phyloP scores from a whole-genome alignment of 2,888 invertebrate species.

The Miltochrista miniata region DNA sequence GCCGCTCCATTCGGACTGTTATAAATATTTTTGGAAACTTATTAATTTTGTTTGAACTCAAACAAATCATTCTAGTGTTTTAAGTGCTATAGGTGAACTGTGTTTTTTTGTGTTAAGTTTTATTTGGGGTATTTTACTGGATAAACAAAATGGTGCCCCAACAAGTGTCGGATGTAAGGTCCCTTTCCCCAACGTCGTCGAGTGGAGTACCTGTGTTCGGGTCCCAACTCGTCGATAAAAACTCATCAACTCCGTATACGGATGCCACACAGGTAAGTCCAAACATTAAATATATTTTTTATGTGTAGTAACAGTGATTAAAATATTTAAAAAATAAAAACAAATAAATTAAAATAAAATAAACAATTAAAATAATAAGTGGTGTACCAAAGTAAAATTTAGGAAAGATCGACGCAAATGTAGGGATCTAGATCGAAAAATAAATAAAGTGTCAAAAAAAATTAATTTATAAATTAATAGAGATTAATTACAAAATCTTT shows the following conservation, averaged over 20 bases:
- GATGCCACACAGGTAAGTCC: constrained; percentile 98
- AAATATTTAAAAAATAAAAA: not conserved
- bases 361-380: not conserved
- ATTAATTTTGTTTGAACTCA: constrained; percentile 56
- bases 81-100: constrained; percentile 79
- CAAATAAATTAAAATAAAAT: not conserved
- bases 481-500: no score
- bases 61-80: constrained; percentile 60
- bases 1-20: constrained; percentile 66
- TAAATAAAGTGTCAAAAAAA: not conserved
- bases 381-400: no score
- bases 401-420: no score
- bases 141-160: constrained; percentile 89
- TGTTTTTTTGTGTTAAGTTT: constrained; percentile 68
- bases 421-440: not conserved
- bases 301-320: constrained; percentile 19
- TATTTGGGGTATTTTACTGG: constrained; percentile 58
- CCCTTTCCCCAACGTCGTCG: constrained; percentile 84
- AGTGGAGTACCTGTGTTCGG: constrained; percentile 91
- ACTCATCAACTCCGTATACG: constrained; percentile 97
- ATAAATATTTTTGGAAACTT: constrained; percentile 53
- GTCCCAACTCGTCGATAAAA: constrained; percentile 94
- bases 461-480: not conserved
- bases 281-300: constrained; percentile 12
- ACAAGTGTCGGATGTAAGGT: constrained; percentile 84